phyloP scores from a whole-genome alignment of 2,888 invertebrate genomes.

The Beris morrisii region DNA sequence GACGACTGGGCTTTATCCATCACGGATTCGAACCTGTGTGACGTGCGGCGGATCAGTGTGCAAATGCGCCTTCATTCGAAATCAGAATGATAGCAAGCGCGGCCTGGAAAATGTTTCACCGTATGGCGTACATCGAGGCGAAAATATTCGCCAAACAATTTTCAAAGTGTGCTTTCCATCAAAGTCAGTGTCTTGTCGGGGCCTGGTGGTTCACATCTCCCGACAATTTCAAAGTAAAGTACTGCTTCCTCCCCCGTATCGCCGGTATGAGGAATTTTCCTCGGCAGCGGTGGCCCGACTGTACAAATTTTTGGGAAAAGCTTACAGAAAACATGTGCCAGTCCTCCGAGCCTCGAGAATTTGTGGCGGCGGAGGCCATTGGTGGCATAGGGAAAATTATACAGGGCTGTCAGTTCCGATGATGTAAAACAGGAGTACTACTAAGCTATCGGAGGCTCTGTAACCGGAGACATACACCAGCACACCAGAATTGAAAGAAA shows the following conservation, averaged over 20 bases:
- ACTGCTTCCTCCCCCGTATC: constrained; percentile 6
- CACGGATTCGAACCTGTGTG: constrained; percentile 1
- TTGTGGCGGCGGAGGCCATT: no score
- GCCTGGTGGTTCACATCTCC: constrained; percentile 10
- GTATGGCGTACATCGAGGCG: constrained; percentile 34
- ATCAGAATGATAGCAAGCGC: constrained; percentile 12
- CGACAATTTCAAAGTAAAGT: no score
- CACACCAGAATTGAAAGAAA: constrained; percentile 19
- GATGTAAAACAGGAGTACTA: constrained; percentile 33
- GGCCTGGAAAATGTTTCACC: constrained; percentile 36
- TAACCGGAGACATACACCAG: not conserved
- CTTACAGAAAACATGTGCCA: no score
- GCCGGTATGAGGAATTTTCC: constrained; percentile 12
- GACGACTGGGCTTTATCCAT: not conserved
- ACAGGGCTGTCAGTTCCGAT: constrained; percentile 35
- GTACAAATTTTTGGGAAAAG: no score
- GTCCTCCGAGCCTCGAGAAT: no score
- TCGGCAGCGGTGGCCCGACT: no score
- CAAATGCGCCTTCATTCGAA: not conserved
- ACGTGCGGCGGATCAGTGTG: no score
- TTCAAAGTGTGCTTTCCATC: constrained; percentile 19
- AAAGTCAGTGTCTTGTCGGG: constrained; percentile 1
- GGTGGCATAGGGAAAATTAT: constrained; percentile 15
- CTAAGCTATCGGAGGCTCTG: constrained; percentile 1
- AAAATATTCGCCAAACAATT: constrained; percentile 33